phyloP scores from a whole-genome alignment of 2,888 invertebrate species.

The Uloborus plumipes region DNA sequence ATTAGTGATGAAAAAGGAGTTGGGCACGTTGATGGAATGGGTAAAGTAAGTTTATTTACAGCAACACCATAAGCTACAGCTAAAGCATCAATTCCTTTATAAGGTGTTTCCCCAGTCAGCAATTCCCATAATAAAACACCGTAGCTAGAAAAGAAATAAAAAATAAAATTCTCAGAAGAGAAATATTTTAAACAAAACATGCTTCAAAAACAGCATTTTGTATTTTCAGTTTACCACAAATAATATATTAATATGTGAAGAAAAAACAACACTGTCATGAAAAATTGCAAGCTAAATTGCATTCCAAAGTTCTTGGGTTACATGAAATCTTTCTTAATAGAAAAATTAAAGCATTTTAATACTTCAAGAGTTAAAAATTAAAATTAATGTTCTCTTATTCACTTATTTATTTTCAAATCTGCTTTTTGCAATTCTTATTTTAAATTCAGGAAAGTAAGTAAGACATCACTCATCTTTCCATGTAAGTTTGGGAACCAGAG shows the following conservation, averaged over 20 bases:
- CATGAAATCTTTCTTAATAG: too few species aligned
- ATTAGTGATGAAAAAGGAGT: conserved; percentile 90
- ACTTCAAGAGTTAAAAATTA: too few species aligned
- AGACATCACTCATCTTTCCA: too few species aligned
- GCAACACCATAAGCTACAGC: conserved; percentile 97
- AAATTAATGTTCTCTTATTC: too few species aligned
- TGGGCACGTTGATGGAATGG: conserved; percentile 96
- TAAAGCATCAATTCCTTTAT: conserved; percentile 94
- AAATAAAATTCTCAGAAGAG: background rate
- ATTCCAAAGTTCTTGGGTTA: background rate
- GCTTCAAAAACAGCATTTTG: too few species aligned
- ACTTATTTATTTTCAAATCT: too few species aligned
- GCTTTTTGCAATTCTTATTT: too few species aligned
- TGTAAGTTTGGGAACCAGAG: too few species aligned
- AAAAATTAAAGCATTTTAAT: too few species aligned
- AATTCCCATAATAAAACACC: conserved; percentile 97
- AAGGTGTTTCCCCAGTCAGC: conserved; percentile 95
- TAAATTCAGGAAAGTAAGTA: too few species aligned
- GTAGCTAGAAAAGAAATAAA: conserved; percentile 75
- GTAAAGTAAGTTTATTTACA: conserved; percentile 93
- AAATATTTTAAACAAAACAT: conserved; percentile 4
- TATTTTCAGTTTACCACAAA: too few species aligned
- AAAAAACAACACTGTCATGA: background rate
- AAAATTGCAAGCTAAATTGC: background rate
- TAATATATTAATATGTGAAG: background rate